Base-by-base conservation (phyloP, 2,888 invertebrate species). In the Apamea crenata region DNA sequence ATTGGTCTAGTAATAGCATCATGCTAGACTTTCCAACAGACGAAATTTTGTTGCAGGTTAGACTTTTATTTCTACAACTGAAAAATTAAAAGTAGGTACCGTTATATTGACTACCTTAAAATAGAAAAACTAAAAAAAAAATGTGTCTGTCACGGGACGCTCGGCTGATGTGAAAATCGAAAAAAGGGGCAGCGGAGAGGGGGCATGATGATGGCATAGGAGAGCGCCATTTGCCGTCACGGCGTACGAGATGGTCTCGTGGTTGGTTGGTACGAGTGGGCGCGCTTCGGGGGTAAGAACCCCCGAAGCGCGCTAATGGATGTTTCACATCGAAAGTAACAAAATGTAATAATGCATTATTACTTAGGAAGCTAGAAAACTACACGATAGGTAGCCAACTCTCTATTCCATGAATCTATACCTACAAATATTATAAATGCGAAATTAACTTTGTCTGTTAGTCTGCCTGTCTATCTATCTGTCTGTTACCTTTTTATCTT, bases 1-100 rank as follows among this genome's bases (percentile, higher is more conserved):
- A n/a, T 77, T 36, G 21, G 36, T 78, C 32, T 50, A 16, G 50
- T 63, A 47, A 69, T 44, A 65, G 5, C 6, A 44, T 74, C 56
- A 40, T 69, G 2, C 16, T 16, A 36, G 18, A 67, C 1, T 29
- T 18, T 0, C 25, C 4, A 1, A 59, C 12, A 0, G 1, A 21
- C 0, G 6, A 18, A 2, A 25, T 12, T 21, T 36, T 36, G 0
- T 65, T 2, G 3, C 1, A 36, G 1, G 25, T 29, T 5, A 2
- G 6, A n/a, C 5, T 12, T n/a, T 56, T 36, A 18, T 6, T 70
- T 6, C 12, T n/a, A 32, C 50, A 50, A 8, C 25, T 10, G 25
- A 18, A 32, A 18, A 5, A 36, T 6, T 2, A 36, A 16, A 50
- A 50, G 16, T 5, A 36, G 6, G 14, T 47, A 36, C 4, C 1